These are phyloP conservation scores for Drosophila algonquin DNA, from an alignment of 2,888 invertebrate species.

Conservation along the genomic window DNA sequence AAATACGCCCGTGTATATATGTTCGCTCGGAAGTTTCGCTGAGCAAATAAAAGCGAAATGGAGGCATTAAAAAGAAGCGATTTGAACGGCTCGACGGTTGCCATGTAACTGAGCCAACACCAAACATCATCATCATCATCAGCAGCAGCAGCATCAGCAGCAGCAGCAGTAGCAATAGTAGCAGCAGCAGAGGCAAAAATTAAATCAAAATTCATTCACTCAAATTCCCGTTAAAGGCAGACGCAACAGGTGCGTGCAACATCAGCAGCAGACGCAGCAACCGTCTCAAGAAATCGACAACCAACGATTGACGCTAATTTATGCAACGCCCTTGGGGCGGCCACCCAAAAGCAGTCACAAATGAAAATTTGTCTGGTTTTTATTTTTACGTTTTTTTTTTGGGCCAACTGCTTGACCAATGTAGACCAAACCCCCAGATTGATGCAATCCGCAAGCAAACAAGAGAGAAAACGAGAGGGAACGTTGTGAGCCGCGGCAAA, in stretches of 20 bases:
- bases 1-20: neutral
- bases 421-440: neutral
- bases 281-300: constrained; percentile 4
- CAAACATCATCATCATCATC: constrained; percentile 36
- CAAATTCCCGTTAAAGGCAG: constrained; percentile 46
- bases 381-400: constrained; percentile 32
- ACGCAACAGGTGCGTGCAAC: constrained; percentile 49
- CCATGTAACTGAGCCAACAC: constrained; percentile 55
- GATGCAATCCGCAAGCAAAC: neutral
- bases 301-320: constrained; percentile 59
- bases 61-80: constrained; percentile 20
- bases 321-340: constrained; percentile 74
- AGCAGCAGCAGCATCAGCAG: constrained; percentile 5
- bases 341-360: constrained; percentile 57
- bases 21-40: constrained; percentile 32
- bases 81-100: constrained; percentile 66
- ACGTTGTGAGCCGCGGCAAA: too few species aligned
- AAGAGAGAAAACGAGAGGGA: neutral
- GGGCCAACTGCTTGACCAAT: neutral
- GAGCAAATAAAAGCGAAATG: constrained; percentile 18
- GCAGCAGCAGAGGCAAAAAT: constrained; percentile 20
- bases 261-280: neutral
- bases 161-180: constrained; percentile 4
- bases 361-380: constrained; percentile 36
- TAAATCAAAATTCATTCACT: constrained; percentile 37